Percentiles rank a stretch among this genome's conserved stretches.
These are phyloP conservation scores for Drosophila murphyi DNA, from an alignment of 1,140 invertebrate species.

Conservation along the genomic window DNA sequence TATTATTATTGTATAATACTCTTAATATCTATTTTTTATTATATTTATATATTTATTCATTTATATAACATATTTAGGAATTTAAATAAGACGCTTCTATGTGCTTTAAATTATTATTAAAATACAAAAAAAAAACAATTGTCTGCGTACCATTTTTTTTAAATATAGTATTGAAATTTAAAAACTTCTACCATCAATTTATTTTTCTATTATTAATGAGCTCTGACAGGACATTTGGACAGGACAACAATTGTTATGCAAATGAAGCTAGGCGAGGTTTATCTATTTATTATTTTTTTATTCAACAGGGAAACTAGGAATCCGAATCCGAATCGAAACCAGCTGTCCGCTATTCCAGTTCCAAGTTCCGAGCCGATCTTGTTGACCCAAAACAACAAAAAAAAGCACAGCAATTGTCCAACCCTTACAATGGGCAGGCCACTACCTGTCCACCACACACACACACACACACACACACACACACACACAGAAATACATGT, in stretches of 20 bases:
- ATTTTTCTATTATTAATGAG: no score
- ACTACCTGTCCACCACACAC: constrained; percentile 39
- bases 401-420: constrained; percentile 59
- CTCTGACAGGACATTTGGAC: neutral
- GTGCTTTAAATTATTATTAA: no score
- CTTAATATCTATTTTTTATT: no score
- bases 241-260: constrained; percentile 29
- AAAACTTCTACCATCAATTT: no score
- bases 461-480: constrained; percentile 34
- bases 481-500: constrained; percentile 33
- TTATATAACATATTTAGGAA: no score
- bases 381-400: constrained; percentile 15
- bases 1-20: no score
- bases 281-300: neutral
- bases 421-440: constrained; percentile 49
- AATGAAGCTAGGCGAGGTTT: constrained; percentile 18
- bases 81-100: no score
- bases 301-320: no score
- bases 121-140: no score
- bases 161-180: no score
- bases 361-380: neutral
- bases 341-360: constrained; percentile 37
- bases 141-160: no score
- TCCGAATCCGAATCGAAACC: neutral
- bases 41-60: no score